Base-by-base conservation (phyloP, 2,797 vertebrate species). In the Eptatretus atami region DNA sequence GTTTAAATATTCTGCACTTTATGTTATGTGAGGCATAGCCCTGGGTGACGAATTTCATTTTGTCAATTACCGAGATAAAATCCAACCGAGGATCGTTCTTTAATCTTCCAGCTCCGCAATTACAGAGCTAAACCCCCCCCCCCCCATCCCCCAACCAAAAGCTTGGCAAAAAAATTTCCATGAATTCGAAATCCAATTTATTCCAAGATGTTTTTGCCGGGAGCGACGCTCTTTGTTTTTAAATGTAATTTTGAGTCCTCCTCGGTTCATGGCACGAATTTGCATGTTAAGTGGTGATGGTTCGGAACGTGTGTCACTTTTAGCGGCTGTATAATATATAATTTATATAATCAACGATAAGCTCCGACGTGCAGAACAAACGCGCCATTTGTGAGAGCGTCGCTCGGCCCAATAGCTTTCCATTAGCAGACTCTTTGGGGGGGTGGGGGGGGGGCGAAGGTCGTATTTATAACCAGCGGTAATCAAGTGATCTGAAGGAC, bases 1-100 rank as follows among this genome's bases (percentile, higher is more conserved):
- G 57, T n/a, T 25, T 12, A 61, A 61, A 61, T 61, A 25, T 25
- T 61, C 57, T 10, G 25, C n/a, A 61, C 57, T 61, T 61, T 61
- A 25, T 61, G n/a, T n/a, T 61, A 61, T 11, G 9, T 10, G 57
- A 61, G 57, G 57, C 57, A 61, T 61, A 61, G 57, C 57, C 57
- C 25, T 61, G 57, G 25, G 57, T 61, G 57, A 61, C n/a, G 25
- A n/a, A 61, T 61, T 61, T 61, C 57, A 61, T 61, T 61, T 61
- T 61, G n/a, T 61, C 57, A 61, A 61, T 61, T 61, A 61, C 57
- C 57, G 25, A 61, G 57, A 61, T 61, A 61, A 61, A n/a, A 61
- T 61, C 57, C n/a, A 25, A 25, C 57, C 57, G n/a, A 61, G 57
- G 25, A 61, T 25, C 25, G 25, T 61, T 10, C 57, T 61, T 61